Base-by-base conservation (phyloP, 2,888 invertebrate species). In the Aporophyla lueneburgensis region DNA sequence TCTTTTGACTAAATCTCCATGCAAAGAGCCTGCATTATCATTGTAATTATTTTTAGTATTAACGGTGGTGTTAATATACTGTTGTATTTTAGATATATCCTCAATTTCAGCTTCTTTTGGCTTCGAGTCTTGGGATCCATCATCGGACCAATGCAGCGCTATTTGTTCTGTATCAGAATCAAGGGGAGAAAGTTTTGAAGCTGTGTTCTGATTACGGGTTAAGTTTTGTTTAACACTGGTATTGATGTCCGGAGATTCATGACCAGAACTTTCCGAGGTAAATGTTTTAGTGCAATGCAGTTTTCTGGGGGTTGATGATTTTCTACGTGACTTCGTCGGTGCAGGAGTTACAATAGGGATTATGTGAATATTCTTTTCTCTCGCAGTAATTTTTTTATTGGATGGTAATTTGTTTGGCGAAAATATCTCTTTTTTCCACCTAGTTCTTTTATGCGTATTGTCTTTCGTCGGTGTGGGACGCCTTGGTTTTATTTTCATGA, bases 241-340 rank as follows among this genome's bases (percentile, higher is more conserved):
- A 75, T 80, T 80, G 54, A 82, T 87, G 80, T 94, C 94, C 19
- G 93, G 93, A 33, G 93, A 93, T 71, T 92, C 91, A 65, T 92
- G 90, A 9, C 89, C 89, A 65, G 92, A 91, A 86, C 91, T 93
- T 87, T 93, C 93, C 9, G 93, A 93, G 83, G 92, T 92, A 85
- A 94, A 93, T 68, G 90, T 87, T 91, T 96, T 95, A 59, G 92
- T 93, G 73, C 95, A 94, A 80, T 95, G 91, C 10, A 96, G 89
- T 91, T 97, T 96, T 83, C 97, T 92, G 4, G 96, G 96, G 5
- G 96, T 96, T 3, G 96, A 96, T 24, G 96, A 97, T 89, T 97
- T 97, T 87, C 96, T 92, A 56, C 96, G 93, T 0, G 96, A 96
- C 88, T 96, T 96, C 0, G 95, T 93, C 19, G 93, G 93, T 53